A percentile compares a stretch with the other conserved stretches of the same genome.
Conservation (phyloP, 2,797 vertebrate genomes). For the Notolabrus celidotus region DNA sequence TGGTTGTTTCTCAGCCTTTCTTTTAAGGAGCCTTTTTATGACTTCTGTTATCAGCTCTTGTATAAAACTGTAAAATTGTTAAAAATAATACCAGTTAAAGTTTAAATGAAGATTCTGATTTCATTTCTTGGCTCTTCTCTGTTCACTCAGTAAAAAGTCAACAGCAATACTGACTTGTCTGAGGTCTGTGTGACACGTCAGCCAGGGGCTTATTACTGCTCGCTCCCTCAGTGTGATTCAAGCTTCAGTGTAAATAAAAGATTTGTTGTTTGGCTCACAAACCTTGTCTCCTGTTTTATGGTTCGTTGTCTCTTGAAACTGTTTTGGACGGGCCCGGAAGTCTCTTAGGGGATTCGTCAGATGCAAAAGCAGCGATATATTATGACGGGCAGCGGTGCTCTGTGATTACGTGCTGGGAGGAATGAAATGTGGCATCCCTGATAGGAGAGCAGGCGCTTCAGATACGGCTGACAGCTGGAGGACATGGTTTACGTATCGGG, state of each 20-base stretch:
- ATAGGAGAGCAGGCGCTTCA: conserved; percentile 50
- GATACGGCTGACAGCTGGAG: conserved; percentile 56
- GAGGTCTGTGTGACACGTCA: conserved; percentile 41
- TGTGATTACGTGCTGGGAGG: conserved; percentile 56
- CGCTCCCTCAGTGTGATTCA: conserved; percentile 51
- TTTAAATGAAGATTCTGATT: conserved; percentile 27
- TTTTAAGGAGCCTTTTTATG: conserved; percentile 37
- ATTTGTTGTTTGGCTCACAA: conserved; percentile 66
- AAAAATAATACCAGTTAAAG: conserved; percentile 17
- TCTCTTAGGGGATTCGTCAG: conserved; percentile 28
- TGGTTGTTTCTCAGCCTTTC: conserved; percentile 47
- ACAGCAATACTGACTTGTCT: conserved; percentile 36
- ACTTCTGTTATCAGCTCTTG: conserved; percentile 49
- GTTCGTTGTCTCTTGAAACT: conserved; percentile 27
- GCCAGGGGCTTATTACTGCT: conserved; percentile 32
- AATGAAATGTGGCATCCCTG: conserved; percentile 68
- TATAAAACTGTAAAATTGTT: conserved; percentile 60
- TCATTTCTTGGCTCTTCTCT: conserved; percentile 33
- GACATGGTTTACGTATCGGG: conserved; percentile 48
- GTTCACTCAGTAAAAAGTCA: conserved; percentile 35
- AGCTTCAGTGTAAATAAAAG: conserved; percentile 79
- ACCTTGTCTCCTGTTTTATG: conserved; percentile 31
- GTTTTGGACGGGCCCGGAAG: conserved; percentile 37
- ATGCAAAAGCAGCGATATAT: conserved; percentile 34
- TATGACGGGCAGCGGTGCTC: conserved; percentile 36